These are phyloP conservation scores for Trimorus sp. DNA, from an alignment of 2,888 invertebrate genomes.

Conservation along the genomic window DNA sequence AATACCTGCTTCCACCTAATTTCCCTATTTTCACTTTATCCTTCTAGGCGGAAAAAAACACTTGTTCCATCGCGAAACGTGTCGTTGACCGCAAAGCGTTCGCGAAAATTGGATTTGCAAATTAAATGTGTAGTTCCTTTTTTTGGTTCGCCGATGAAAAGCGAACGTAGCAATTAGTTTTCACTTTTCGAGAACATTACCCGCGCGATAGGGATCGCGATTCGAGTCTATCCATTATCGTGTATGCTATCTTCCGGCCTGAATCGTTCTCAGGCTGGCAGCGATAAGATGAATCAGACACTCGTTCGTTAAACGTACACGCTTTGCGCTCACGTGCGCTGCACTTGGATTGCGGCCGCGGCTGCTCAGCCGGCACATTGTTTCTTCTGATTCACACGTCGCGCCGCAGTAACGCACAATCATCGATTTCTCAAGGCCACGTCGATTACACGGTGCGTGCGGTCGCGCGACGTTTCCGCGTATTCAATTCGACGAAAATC, in stretches of 20 bases:
- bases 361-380: constrained; percentile 51
- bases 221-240: constrained; percentile 57
- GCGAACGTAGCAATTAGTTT: constrained; percentile 60
- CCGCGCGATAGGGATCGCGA: constrained; percentile 54
- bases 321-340: constrained; percentile 54
- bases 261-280: constrained; percentile 57
- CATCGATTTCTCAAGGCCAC: constrained; percentile 44
- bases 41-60: too few species aligned
- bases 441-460: constrained; percentile 16
- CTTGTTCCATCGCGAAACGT: too few species aligned
- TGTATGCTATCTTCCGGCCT: constrained; percentile 58
- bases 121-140: constrained; percentile 54
- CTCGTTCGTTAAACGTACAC: constrained; percentile 57
- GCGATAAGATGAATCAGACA: constrained; percentile 64
- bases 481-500: constrained; percentile 6
- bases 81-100: too few species aligned
- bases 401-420: constrained; percentile 27
- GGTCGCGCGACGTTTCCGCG: constrained; percentile 1
- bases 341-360: constrained; percentile 40
- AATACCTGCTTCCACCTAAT: too few species aligned
- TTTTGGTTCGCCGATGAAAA: constrained; percentile 48
- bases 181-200: constrained; percentile 64
- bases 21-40: too few species aligned
- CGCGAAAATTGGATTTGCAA: constrained; percentile 32
- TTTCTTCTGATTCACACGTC: constrained; percentile 54